Evolutionary conservation across 2,797 vertebrate genomes (phyloP), one percentile per base, ranked within the genome.

Genomic region (Myioborus miniatus): DNA sequence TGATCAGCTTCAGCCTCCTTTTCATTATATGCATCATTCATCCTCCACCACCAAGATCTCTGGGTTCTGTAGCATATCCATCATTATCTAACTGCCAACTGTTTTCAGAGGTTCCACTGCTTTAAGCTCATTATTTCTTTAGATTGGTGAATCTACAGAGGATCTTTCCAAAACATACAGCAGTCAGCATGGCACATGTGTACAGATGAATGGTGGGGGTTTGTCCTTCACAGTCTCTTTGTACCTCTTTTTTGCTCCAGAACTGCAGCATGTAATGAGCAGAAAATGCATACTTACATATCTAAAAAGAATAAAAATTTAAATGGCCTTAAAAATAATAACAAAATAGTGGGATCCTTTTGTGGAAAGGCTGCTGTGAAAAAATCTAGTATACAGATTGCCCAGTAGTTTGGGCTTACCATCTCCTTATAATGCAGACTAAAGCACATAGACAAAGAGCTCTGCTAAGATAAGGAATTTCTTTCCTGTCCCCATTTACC

Each of bases 81-180:
- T 98, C 96, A 96, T 98, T 98, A 98, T 98, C 98, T 97, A 97
- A 98, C 97, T 97, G 97, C 96, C 97, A 96, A 97, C 96, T 97
- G 96, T 96, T 97, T 98, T 98, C 96, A 98, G 97, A 97, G 95
- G 88, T 95, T 96, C 89, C 92, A 62, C 95, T 93, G 96, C 97
- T 98, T 98, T 98, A 98, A 97, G 97, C 97, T 98, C 98, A 98
- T 98, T 98, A 98, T 98, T 98, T 98, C 95, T 91, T 97, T 87
- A 72, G 47, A 96, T 93, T 98, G 95, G 94, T 93, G 93, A 97
- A 96, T 89, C 92, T 95, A 92, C 93, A 96, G 96, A 96, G 83
- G 92, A 89, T 96, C 97, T 96, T 94, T 97, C 94, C 87, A 93
- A 95, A 97, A 94, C 95, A 95, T 91, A 72, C 89, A 96, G 96